A percentile compares a stretch with the other conserved stretches of the same genome.
Conservation (phyloP, 1,140 invertebrate species). For the Drosophila miranda region DNA sequence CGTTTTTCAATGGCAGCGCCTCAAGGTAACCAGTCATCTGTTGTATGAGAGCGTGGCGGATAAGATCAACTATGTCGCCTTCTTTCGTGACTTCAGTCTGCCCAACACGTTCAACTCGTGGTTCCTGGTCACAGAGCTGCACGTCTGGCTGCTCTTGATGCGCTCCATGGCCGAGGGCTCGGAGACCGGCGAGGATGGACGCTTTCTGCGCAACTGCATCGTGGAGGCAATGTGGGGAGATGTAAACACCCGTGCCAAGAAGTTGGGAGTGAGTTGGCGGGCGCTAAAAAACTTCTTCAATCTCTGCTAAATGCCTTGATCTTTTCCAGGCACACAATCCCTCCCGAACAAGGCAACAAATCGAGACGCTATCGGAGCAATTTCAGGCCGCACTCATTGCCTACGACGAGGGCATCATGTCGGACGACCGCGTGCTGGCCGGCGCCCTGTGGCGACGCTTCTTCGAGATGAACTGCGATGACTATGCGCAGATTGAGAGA, state of each 20-base stretch:
- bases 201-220: constrained; percentile 87
- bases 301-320: not conserved
- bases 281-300: not conserved
- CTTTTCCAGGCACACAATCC: constrained; percentile 84
- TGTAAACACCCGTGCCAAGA: constrained; percentile 87
- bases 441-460: constrained; percentile 92
- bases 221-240: constrained; percentile 92
- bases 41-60: constrained; percentile 86
- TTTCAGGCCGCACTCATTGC: constrained; percentile 92
- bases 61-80: constrained; percentile 85
- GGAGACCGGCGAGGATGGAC: constrained; percentile 85
- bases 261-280: constrained; percentile 86
- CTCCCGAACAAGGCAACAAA: constrained; percentile 84
- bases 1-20: constrained; percentile 83
- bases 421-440: constrained; percentile 89
- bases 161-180: constrained; percentile 89
- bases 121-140: constrained; percentile 92
- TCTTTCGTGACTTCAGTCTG: constrained; percentile 87
- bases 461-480: constrained; percentile 85
- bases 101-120: constrained; percentile 92
- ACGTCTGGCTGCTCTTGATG: constrained; percentile 91
- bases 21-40: constrained; percentile 85
- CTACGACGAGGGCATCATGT: constrained; percentile 93
- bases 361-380: constrained; percentile 87
- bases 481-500: constrained; percentile 86